A percentile compares a stretch with the other conserved stretches of the same genome.
phyloP scores from a whole-genome alignment of 1,140 invertebrate genomes.

The Apocrypta bakeri region DNA sequence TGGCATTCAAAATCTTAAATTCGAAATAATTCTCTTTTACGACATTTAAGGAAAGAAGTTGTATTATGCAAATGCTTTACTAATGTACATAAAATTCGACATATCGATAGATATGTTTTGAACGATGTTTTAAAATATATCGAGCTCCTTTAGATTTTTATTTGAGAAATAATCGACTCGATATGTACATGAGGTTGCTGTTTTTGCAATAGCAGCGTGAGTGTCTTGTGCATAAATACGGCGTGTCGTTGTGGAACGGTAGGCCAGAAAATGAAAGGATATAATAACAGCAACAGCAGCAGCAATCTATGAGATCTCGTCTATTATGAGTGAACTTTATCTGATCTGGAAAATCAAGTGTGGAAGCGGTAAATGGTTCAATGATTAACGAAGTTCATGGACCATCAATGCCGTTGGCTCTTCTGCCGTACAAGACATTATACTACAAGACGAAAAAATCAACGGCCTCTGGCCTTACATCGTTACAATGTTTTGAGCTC shows the following conservation, averaged over 20 bases:
- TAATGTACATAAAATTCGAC: too few species aligned
- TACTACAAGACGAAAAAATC: constrained; percentile 6
- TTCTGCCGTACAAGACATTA: background rate
- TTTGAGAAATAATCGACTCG: background rate
- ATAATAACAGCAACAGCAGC: too few species aligned
- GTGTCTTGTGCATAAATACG: too few species aligned
- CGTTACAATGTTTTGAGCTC: too few species aligned
- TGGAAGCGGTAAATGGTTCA: constrained; percentile 4
- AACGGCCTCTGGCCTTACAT: too few species aligned
- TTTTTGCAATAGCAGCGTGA: background rate
- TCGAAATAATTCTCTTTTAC: too few species aligned
- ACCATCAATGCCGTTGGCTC: background rate
- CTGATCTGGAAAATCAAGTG: constrained; percentile 61
- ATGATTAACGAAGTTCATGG: constrained; percentile 15
- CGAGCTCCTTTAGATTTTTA: background rate
- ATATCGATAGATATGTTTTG: too few species aligned
- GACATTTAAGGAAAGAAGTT: too few species aligned
- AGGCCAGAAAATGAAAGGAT: constrained; percentile 22
- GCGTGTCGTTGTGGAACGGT: background rate
- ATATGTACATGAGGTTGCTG: background rate
- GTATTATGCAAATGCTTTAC: too few species aligned
- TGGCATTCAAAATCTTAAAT: too few species aligned
- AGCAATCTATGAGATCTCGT: background rate
- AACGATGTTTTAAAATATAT: too few species aligned
- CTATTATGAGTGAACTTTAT: constrained; percentile 47